Conservation (phyloP, 2,113 vertebrate genomes). For the Pyxicephalus adspersus region DNA sequence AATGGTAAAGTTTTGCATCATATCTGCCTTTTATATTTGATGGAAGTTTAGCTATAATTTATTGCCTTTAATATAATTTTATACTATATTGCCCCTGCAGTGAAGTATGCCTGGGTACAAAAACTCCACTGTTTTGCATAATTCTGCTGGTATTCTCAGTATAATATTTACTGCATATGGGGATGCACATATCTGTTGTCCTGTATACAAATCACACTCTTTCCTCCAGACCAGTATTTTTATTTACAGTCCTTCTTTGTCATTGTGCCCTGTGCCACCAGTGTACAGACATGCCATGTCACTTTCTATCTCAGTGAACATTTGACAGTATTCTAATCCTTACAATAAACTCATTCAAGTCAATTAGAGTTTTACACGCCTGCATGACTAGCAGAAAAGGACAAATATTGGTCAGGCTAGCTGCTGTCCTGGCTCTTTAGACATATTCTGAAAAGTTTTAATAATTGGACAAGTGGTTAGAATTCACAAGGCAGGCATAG, state of each 20-base stretch:
- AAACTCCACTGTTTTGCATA: no score
- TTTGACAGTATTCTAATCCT: slow-evolving; percentile 20
- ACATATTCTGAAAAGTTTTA: background rate
- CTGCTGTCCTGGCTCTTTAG: background rate
- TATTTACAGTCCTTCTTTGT: background rate
- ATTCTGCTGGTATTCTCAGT: no score
- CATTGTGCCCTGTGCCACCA: slow-evolving; percentile 1
- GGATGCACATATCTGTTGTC: background rate
- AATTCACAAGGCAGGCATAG: no score
- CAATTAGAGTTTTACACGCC: slow-evolving; percentile 31
- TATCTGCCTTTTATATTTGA: no score
- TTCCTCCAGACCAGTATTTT: background rate
- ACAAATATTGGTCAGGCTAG: background rate
- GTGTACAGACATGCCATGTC: slow-evolving; percentile 15
- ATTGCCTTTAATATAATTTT: no score
- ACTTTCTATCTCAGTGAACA: slow-evolving; percentile 27
- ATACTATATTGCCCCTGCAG: no score
- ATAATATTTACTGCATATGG: background rate
- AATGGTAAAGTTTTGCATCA: no score
- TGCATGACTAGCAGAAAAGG: slow-evolving; percentile 14
- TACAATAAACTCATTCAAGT: slow-evolving; percentile 28
- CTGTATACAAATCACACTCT: background rate
- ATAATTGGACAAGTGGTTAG: no score
- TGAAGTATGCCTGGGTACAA: no score
- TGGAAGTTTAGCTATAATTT: no score